phyloP scores from a whole-genome alignment of 2,113 vertebrate species.

The Pelecanus crispus region DNA sequence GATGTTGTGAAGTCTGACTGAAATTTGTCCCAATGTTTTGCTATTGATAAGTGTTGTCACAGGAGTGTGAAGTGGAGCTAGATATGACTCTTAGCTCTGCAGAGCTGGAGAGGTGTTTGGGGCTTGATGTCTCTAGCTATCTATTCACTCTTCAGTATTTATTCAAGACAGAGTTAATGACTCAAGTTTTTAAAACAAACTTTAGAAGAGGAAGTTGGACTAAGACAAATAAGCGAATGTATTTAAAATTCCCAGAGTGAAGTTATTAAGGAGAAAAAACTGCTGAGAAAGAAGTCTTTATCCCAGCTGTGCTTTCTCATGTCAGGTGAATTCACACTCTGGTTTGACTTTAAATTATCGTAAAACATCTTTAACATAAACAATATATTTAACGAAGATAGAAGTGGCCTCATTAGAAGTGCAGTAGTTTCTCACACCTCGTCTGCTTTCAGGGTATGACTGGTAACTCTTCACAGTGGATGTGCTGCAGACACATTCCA shows the following conservation, averaged over 20 bases:
- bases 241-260: not conserved
- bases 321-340: conserved; percentile 37
- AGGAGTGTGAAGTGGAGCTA: not conserved
- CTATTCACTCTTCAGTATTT: not conserved
- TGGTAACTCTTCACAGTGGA: not conserved
- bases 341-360: not conserved
- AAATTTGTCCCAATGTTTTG: not conserved
- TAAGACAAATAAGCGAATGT: conserved; percentile 7
- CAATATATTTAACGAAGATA: conserved; percentile 37
- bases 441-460: conserved; percentile 14
- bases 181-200: not conserved
- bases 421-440: conserved; percentile 39
- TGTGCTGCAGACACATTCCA: conserved; percentile 51
- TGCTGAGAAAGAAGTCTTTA: not conserved
- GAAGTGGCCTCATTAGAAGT: conserved; percentile 7
- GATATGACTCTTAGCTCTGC: not conserved
- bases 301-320: conserved; percentile 34
- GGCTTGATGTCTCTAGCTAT: not conserved
- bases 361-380: conserved; percentile 43
- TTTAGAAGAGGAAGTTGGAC: not conserved
- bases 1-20: not conserved
- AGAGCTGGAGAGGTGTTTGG: not conserved
- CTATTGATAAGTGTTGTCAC: not conserved
- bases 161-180: not conserved
- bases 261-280: not conserved